Conservation (phyloP, 2,113 vertebrate genomes). For the Chloropsis cyanopogon region DNA sequence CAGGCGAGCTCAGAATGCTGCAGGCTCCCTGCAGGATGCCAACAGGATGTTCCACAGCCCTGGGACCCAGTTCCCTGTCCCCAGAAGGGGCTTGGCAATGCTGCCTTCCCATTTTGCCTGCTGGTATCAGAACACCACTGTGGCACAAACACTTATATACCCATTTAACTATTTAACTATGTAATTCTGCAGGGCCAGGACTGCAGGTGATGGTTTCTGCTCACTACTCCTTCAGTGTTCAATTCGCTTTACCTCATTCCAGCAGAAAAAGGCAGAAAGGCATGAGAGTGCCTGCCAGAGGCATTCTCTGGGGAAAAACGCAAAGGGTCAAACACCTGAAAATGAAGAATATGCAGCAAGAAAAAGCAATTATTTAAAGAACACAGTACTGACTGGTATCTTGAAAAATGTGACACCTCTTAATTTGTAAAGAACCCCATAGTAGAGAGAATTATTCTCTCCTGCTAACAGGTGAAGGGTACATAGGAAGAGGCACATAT, state of each 20-base stretch:
- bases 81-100: not conserved
- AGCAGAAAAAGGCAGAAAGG: conserved; percentile 85
- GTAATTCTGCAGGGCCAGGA: not conserved
- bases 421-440: not conserved
- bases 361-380: not conserved
- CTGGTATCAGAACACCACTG: not conserved
- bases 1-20: not conserved
- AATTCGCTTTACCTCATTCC: conserved; percentile 46
- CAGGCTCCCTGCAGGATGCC: not conserved
- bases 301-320: conserved; percentile 82
- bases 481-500: not conserved
- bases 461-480: not conserved
- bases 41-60: not conserved
- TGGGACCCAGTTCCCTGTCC: not conserved
- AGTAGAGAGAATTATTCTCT: not conserved
- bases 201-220: not conserved
- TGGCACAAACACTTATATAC: not conserved
- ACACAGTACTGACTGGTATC: not conserved
- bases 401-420: not conserved
- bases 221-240: not conserved
- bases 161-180: not conserved
- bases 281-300: conserved; percentile 76
- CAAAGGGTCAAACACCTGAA: conserved; percentile 80
- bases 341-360: not conserved
- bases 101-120: not conserved